Base-by-base conservation (phyloP, 2,113 vertebrate species). In the Ammodramus savannarum region DNA sequence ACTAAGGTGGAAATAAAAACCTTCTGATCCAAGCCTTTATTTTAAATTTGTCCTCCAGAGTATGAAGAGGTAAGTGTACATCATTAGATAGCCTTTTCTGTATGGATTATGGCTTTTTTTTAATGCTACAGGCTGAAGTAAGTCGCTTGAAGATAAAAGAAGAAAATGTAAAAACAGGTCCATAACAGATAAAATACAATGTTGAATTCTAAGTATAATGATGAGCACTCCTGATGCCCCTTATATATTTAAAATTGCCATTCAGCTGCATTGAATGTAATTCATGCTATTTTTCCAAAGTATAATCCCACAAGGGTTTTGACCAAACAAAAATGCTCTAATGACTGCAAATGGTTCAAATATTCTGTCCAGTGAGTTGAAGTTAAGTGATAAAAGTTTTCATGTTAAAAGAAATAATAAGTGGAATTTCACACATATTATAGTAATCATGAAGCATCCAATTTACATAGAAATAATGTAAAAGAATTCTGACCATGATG, bases 401-500 rank as follows among this genome's bases (percentile, higher is more conserved):
- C 96, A 98, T 98, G 97, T 98, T 98, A 97, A 98, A 97, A 98
- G 98, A 98, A 98, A 98, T 98, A 98, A 98, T 98, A 98, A 98
- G 97, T 97, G 97, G 97, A 97, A 98, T 99, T 99, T 98, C 97
- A 98, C 97, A 97, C 98, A 94, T 98, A 98, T 98, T 98, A 98
- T 98, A 98, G 98, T 98, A 98, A 99, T 98, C 98, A 98, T 97
- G 96, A 97, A 96, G 97, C 98, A 98, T 98, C 98, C 98, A 98
- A 99, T 99, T 99, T 99, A 98, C 98, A 98, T 98, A 98, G 98
- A 98, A 98, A 98, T 98, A 97, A 98, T 89, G 97, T 97, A 97
- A 98, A 98, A 98, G 98, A 98, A 96, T 98, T 98, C 98, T 98
- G 98, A 98, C 98, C 98, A 92, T 91, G 97, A 97, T 95, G 97